Conservation (phyloP, 2,113 vertebrate species). For the Syngnathus typhle region DNA sequence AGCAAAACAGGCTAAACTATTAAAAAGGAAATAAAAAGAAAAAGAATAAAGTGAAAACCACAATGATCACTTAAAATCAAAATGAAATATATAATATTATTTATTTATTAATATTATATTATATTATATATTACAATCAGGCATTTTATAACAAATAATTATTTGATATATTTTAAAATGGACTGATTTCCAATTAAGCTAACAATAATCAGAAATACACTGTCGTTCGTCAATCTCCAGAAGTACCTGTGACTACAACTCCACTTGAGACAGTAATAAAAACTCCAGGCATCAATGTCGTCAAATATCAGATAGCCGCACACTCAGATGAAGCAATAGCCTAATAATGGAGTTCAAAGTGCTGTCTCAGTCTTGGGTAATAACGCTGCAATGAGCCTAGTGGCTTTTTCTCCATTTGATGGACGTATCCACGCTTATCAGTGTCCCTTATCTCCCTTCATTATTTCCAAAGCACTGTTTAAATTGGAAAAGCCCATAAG, state of each 20-base stretch:
- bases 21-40: too few species aligned
- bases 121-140: too few species aligned
- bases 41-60: too few species aligned
- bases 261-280: constrained; percentile 4
- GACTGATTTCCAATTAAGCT: too few species aligned
- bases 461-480: constrained; percentile 70
- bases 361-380: constrained; percentile 15
- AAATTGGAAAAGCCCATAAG: constrained; percentile 72
- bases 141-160: too few species aligned
- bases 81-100: too few species aligned
- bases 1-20: too few species aligned
- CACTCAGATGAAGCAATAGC: constrained; percentile 27
- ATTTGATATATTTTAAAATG: too few species aligned
- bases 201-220: too few species aligned
- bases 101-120: too few species aligned
- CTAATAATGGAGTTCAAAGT: constrained; percentile 32
- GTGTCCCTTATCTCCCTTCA: constrained; percentile 65
- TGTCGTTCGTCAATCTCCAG: not conserved
- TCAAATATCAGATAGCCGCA: constrained; percentile 5
- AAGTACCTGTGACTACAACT: not conserved
- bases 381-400: constrained; percentile 35
- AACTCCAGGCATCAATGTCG: constrained; percentile 3
- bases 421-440: constrained; percentile 67
- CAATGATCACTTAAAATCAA: too few species aligned
- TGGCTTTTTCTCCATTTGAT: constrained; percentile 65